Evolutionary conservation across 1,140 invertebrate species (phyloP).

Genomic region (Asobara japonica): DNA sequence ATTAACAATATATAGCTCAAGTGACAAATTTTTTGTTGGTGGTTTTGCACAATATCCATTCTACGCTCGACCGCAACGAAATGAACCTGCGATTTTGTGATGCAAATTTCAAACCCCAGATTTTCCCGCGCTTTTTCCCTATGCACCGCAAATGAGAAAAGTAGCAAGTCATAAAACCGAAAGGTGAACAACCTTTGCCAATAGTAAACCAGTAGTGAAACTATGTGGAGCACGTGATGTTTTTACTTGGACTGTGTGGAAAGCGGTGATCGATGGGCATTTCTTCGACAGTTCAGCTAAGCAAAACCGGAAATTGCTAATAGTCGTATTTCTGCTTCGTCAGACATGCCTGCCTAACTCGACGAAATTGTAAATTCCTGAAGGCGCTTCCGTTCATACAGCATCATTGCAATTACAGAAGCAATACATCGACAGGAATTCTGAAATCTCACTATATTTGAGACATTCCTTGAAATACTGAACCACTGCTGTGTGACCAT

Average conservation of each 20-base stretch:
- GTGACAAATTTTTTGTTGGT: too few relatives aligned
- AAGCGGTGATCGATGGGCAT: conserved; percentile 25
- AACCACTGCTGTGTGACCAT: too few relatives aligned
- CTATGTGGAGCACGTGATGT: background rate
- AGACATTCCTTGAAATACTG: too few relatives aligned
- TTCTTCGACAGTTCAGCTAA: conserved; percentile 20
- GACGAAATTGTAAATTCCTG: background rate
- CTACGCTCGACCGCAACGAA: background rate
- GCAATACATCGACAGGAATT: background rate
- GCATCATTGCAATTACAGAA: background rate
- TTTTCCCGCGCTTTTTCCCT: background rate
- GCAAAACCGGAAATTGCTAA: conserved; percentile 34
- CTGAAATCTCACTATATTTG: background rate
- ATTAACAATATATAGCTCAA: too few relatives aligned
- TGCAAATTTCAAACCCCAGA: background rate
- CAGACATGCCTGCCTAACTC: conserved; percentile 5
- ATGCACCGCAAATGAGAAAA: background rate
- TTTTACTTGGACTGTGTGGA: background rate
- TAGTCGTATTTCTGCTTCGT: conserved; percentile 14
- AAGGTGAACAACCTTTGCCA: conserved; percentile 24
- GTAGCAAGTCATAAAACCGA: background rate
- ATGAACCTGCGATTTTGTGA: background rate
- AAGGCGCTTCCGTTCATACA: background rate
- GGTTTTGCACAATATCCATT: background rate
- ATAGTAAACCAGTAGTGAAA: background rate